Base-by-base conservation (phyloP, 1,140 invertebrate genomes). In the Drosophila carrolli region DNA sequence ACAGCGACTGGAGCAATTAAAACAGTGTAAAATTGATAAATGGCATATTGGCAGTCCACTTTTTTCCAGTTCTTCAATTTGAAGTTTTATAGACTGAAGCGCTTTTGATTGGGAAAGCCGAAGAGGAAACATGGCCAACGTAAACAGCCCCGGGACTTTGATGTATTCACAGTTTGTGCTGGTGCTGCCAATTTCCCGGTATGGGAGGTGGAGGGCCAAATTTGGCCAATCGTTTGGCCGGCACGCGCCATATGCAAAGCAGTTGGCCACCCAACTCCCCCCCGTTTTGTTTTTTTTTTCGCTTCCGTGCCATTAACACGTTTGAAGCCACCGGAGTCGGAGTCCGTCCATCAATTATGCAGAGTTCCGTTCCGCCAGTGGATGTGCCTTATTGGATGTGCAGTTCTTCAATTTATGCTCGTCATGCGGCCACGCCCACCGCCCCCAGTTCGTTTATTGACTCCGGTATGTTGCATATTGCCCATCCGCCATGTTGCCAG, bases 301-400 rank as follows among this genome's bases (percentile, higher is more conserved):
- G 83, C 84, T 88, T 88, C 83, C 83, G 84, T 89, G 83, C 84
- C 76, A 85, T 75, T 86, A 78, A 85, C 82, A 85, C 82, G 81
- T 84, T 81, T 81, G 54, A 71, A 50, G 19, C 58, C 27, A 65
- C 57, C 46, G 62, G 59, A 47, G 9, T 29, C 16, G 44, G 16
- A 32, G 65, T 70, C 37, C 53, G 51, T 11, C 75, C 81, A 74
- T 77, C 84, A 89, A 88, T 88, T 88, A 88, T 89, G 84, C 79
- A 80, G 72, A 89, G 83, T 88, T 88, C 83, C 83, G 81, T 65
- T 78, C 63, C 66, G 44, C 55, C 32, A 19, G 43, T 51, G n/a
- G 29, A 35, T 16, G 27, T 37, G 41, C 50, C 56, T 50, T 37
- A 65, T 65, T 43, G 38, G 44, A 32, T 81, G 72, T 73, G 66